Conservation (phyloP, 2,797 vertebrate genomes). For the Rhyacichthys aspro region DNA sequence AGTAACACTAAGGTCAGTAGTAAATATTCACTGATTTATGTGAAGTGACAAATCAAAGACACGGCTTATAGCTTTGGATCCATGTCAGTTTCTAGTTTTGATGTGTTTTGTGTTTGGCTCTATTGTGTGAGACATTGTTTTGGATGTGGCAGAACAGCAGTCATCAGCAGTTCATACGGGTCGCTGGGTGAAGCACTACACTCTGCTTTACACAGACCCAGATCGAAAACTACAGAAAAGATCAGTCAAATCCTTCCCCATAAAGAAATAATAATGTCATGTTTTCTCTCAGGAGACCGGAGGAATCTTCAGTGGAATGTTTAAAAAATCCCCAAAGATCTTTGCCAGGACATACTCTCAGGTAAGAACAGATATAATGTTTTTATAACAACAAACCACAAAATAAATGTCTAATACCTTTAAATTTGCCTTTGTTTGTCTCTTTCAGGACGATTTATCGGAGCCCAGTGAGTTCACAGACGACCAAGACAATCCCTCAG, state of each 20-base stretch:
- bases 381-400: too few species aligned
- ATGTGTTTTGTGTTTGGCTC: neutral
- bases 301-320: slow-evolving; percentile 52
- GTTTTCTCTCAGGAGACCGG: slow-evolving; percentile 38
- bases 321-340: slow-evolving; percentile 46
- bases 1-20: neutral
- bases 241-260: neutral
- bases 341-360: slow-evolving; percentile 29
- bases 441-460: slow-evolving; percentile 52
- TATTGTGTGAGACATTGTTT: neutral
- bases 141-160: slow-evolving; percentile 30
- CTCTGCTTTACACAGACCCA: neutral
- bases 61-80: neutral
- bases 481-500: slow-evolving; percentile 37
- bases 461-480: slow-evolving; percentile 22
- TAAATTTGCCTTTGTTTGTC: neutral
- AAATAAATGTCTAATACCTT: neutral
- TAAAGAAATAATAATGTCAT: neutral
- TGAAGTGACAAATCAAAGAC: neutral
- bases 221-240: slow-evolving; percentile 5
- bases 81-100: neutral
- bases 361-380: slow-evolving; percentile 29
- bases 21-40: neutral
- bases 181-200: slow-evolving; percentile 8
- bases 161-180: slow-evolving; percentile 44